A percentile compares a stretch with the other conserved stretches of the same genome.
Conservation (phyloP, 2,113 vertebrate genomes). For the Eudorcas thomsonii region DNA sequence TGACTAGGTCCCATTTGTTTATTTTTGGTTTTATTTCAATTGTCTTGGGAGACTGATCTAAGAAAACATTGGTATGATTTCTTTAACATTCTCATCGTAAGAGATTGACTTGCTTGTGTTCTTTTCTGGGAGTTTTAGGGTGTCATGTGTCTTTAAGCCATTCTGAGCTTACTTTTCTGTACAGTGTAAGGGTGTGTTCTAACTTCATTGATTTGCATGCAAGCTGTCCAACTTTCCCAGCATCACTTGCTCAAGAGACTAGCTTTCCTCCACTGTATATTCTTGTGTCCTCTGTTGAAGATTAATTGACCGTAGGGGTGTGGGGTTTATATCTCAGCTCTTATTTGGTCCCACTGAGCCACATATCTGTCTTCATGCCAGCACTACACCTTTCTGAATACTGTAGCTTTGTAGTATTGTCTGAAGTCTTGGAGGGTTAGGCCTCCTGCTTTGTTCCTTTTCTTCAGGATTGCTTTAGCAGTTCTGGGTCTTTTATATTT, state of each 20-base stretch:
- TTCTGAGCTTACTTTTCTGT: background rate
- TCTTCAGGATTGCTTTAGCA: background rate
- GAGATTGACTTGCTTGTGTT: background rate
- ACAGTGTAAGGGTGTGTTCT: background rate
- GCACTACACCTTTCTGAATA: background rate
- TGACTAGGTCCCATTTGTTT: background rate
- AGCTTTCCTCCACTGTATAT: background rate
- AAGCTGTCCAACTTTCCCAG: background rate
- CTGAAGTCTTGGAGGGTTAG: background rate
- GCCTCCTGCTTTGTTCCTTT: background rate
- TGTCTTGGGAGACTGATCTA: background rate
- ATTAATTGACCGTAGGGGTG: background rate
- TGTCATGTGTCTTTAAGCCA: background rate
- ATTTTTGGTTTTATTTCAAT: background rate
- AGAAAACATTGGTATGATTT: background rate
- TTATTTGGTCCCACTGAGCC: background rate
- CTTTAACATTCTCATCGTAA: background rate
- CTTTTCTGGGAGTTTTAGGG: background rate
- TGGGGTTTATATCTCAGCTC: background rate
- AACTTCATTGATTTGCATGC: background rate
- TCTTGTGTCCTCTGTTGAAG: background rate
- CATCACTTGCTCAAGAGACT: background rate
- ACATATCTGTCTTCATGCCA: background rate
- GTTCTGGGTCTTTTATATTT: background rate
- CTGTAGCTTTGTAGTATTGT: background rate